Percentiles rank a stretch among this genome's conserved stretches.
These are phyloP conservation scores for Vulpes ferrilata DNA, from an alignment of 2,113 vertebrate species.

Conservation along the genomic window DNA sequence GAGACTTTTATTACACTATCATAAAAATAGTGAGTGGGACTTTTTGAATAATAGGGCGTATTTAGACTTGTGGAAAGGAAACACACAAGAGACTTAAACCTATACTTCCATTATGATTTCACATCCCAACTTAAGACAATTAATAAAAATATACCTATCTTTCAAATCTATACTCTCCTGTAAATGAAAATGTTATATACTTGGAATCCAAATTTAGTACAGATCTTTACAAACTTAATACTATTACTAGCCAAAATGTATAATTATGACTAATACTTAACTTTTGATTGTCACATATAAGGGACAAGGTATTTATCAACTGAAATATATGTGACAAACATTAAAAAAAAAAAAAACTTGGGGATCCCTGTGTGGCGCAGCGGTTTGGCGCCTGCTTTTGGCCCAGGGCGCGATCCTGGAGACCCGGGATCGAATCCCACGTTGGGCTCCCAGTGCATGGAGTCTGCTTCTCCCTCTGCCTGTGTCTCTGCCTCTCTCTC, in stretches of 20 bases:
- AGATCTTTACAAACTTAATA: not conserved
- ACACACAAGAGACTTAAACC: not conserved
- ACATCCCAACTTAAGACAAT: not conserved
- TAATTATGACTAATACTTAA: not conserved
- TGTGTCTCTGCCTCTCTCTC: too few species aligned
- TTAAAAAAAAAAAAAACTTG: not conserved
- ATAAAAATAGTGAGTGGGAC: not conserved
- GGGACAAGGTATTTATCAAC: not conserved
- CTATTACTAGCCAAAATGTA: not conserved
- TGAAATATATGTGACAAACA: not conserved
- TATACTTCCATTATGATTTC: not conserved
- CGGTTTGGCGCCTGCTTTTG: too few species aligned
- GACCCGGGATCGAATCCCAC: too few species aligned
- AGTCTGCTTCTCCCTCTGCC: too few species aligned
- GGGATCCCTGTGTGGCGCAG: not conserved
- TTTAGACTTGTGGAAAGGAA: not conserved
- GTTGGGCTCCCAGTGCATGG: too few species aligned
- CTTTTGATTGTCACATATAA: not conserved
- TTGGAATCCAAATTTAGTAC: not conserved
- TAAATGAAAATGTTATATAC: not conserved
- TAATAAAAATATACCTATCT: not conserved
- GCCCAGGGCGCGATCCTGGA: too few species aligned
- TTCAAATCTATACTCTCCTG: not conserved
- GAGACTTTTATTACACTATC: not conserved
- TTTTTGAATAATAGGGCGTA: constrained; percentile 20